Evolutionary conservation across 2,797 vertebrate genomes (phyloP), one percentile per base, ranked within the genome.

Genomic region (Alca torda): DNA sequence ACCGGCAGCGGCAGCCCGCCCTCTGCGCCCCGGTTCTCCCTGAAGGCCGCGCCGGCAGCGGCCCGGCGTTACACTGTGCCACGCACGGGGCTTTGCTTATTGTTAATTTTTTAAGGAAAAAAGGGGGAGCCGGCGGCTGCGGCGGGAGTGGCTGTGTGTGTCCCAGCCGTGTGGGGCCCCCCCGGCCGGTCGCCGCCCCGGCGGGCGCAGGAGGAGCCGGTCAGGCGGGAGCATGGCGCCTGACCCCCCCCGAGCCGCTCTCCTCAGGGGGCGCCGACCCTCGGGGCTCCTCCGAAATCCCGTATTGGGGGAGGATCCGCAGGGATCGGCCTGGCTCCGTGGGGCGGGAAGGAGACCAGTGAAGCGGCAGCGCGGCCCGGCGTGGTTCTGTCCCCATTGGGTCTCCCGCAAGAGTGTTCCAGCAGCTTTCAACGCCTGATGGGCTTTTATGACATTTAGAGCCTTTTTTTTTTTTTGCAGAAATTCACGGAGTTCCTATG

Each of bases 391-490:
- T 6, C 18, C 11, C 5, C 5, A 21, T 3, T 4, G 23, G 21
- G 4, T 3, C 30, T 45, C 45, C 56, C 46, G 1, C 3, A 5
- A 7, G 37, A 11, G n/a, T 0, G 13, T 3, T 10, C 41, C 9
- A 0, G 39, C 43, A 11, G 9, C 26, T 46, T 25, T 3, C 9
- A 2, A 1, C 10, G 1, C 31, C 28, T 4, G 25, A 0, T 0
- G 30, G 33, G 6, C 9, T 3, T 5, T 3, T 16, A 2, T 2
- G 41, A 13, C 15, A 2, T 43, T 37, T 12, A 35, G 39, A 14
- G 41, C 41, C 18, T 18, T 53, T 46, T 46, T 45, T 45, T 20
- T 46, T 46, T 46, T 21, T 20, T 5, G 3, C 46, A 13, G 65
- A 5, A 26, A 19, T 9, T 6, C 2, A 0, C 4, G 2, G 11